Evolutionary conservation across 2,888 invertebrate species (phyloP).

Genomic region (Caenorhabditis afra): DNA sequence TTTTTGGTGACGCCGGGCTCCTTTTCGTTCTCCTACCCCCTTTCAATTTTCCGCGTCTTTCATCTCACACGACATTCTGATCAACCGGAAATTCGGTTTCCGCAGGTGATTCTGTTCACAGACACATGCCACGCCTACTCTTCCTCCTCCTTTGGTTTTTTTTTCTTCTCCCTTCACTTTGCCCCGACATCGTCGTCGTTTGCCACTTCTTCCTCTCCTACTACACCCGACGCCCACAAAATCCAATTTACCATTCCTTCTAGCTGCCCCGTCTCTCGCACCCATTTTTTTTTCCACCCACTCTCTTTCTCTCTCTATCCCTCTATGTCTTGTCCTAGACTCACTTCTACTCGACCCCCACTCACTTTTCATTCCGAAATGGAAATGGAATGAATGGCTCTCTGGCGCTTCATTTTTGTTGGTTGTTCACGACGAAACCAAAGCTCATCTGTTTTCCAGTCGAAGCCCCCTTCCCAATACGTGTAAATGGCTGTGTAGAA

Average conservation of each 20-base stretch:
- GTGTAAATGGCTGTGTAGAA: too few relatives aligned
- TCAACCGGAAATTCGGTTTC: slow-evolving; percentile 48
- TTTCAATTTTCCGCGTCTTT: background rate
- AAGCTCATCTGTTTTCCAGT: background rate
- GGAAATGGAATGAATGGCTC: too few relatives aligned
- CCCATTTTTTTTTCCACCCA: slow-evolving; percentile 1
- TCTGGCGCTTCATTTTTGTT: too few relatives aligned
- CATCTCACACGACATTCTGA: slow-evolving; percentile 19
- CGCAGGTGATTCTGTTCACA: slow-evolving; percentile 46
- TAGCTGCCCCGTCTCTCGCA: background rate
- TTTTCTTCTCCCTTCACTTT: slow-evolving; percentile 2
- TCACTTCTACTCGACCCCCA: background rate
- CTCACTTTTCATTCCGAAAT: background rate
- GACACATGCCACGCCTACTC: slow-evolving; percentile 45
- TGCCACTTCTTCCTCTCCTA: background rate
- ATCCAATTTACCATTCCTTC: slow-evolving; percentile 20
- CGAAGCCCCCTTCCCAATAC: too few relatives aligned
- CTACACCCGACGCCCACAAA: slow-evolving; percentile 21
- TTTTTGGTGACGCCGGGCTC: background rate
- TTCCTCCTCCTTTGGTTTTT: slow-evolving; percentile 9
- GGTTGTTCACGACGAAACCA: too few relatives aligned
- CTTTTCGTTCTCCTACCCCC: slow-evolving; percentile 3
- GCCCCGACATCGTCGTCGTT: slow-evolving; percentile 23
- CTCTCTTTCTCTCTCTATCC: background rate
- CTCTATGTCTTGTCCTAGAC: background rate